phyloP scores from a whole-genome alignment of 1,140 invertebrate genomes.

The Venturia canescens region DNA sequence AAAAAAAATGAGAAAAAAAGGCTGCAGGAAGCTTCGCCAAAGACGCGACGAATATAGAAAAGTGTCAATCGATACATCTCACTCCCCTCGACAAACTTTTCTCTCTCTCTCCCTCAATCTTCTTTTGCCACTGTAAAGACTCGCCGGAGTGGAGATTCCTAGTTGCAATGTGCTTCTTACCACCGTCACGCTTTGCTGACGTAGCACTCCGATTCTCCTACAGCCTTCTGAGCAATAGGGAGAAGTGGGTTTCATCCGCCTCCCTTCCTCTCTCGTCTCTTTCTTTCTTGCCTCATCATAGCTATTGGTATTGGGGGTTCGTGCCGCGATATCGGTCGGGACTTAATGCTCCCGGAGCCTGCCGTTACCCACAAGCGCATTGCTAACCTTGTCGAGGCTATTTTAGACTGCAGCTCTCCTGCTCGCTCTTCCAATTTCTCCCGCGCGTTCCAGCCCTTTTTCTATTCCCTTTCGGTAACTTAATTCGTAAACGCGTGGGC shows the following conservation, averaged over 20 bases:
- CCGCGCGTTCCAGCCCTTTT: background rate
- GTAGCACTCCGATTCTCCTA: conserved; percentile 26
- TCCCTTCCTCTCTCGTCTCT: background rate
- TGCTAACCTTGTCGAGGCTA: background rate
- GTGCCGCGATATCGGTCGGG: conserved; percentile 33
- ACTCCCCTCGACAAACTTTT: background rate
- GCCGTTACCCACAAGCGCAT: background rate
- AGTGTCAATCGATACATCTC: conserved; percentile 40
- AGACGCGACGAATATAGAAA: conserved; percentile 2
- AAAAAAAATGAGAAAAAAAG: background rate
- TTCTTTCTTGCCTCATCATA: background rate
- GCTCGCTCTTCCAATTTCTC: background rate
- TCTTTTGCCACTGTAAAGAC: background rate
- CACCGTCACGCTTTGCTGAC: conserved; percentile 38
- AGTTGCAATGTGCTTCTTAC: conserved; percentile 41
- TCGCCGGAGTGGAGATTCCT: conserved; percentile 5
- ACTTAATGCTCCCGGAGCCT: background rate
- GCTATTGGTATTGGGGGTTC: conserved; percentile 33
- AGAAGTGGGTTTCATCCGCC: background rate
- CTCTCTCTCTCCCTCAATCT: background rate
- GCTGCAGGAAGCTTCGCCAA: background rate
- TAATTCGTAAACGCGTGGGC: background rate
- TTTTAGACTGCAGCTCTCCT: background rate
- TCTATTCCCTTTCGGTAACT: background rate
- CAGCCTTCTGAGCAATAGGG: background rate